These are phyloP conservation scores for Oconnorella tubifera DNA, from an alignment of 2,888 invertebrate species.

Conservation along the genomic window DNA sequence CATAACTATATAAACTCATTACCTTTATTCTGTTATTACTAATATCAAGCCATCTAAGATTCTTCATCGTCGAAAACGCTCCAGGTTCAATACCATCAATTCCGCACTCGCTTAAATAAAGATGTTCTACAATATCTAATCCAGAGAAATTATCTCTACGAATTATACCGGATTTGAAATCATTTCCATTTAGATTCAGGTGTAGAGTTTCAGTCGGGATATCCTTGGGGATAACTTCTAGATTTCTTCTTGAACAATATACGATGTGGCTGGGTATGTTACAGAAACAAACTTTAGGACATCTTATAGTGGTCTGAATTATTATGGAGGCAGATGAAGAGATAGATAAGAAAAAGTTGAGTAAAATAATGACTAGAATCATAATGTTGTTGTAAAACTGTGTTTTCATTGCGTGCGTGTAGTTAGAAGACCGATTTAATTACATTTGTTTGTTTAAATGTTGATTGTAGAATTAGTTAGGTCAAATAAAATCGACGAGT, in stretches of 20 bases:
- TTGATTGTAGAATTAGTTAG: too few relatives aligned
- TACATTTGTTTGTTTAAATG: too few relatives aligned
- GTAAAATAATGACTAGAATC: too few relatives aligned
- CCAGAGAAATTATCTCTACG: conserved; percentile 46
- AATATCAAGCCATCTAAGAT: conserved; percentile 51
- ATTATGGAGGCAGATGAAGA: too few relatives aligned
- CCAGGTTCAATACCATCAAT: conserved; percentile 47
- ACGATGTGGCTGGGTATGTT: conserved; percentile 47
- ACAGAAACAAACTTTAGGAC: conserved; percentile 52
- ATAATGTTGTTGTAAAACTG: too few relatives aligned
- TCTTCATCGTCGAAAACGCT: conserved; percentile 47
- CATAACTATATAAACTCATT: too few relatives aligned
- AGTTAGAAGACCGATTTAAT: too few relatives aligned
- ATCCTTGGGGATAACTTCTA: conserved; percentile 45
- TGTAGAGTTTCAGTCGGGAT: conserved; percentile 47
- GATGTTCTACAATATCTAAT: conserved; percentile 44
- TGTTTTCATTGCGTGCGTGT: too few relatives aligned
- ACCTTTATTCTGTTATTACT: conserved; percentile 49
- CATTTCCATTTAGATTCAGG: conserved; percentile 50
- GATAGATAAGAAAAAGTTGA: too few relatives aligned
- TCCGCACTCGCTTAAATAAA: conserved; percentile 51
- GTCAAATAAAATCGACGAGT: too few relatives aligned
- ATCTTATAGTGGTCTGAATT: too few relatives aligned
- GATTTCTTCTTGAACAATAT: conserved; percentile 47
- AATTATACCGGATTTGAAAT: conserved; percentile 43